A percentile compares a stretch with the other conserved stretches of the same genome.
Evolutionary conservation across 2,113 vertebrate species (phyloP).

Genomic region (Psettodes erumei): DNA sequence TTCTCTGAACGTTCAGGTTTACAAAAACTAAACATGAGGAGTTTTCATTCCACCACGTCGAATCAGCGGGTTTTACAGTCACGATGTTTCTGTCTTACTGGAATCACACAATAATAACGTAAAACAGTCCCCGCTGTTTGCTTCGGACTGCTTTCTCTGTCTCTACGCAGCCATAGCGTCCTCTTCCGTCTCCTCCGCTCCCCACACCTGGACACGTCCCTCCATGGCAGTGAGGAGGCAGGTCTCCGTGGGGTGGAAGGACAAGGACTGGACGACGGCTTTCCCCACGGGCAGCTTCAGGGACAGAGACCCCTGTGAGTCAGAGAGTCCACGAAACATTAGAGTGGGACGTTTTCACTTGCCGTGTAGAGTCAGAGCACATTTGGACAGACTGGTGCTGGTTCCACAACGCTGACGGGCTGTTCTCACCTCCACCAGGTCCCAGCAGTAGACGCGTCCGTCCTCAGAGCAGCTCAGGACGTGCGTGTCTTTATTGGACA

Average conservation of each 20-base stretch:
- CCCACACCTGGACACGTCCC: conserved; percentile 89
- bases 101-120: too few relatives aligned
- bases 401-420: too few relatives aligned
- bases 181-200: conserved; percentile 77
- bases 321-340: background rate
- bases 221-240: conserved; percentile 87
- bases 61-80: background rate
- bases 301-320: conserved; percentile 83
- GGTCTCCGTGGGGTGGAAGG: conserved; percentile 89
- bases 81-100: background rate
- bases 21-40: background rate
- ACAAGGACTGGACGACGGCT: conserved; percentile 89
- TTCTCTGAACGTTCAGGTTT: too few relatives aligned
- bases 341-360: background rate
- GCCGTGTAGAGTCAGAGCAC: background rate
- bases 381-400: background rate
- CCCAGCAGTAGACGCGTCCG: conserved; percentile 93
- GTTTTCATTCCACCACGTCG: background rate
- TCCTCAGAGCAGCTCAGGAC: conserved; percentile 94
- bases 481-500: conserved; percentile 90
- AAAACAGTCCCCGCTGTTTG: background rate
- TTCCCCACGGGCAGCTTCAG: conserved; percentile 86
- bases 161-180: background rate
- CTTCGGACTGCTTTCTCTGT: background rate
- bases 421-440: conserved; percentile 92